Base-by-base conservation (phyloP, 2,797 vertebrate species). In the Falco columbarius region DNA sequence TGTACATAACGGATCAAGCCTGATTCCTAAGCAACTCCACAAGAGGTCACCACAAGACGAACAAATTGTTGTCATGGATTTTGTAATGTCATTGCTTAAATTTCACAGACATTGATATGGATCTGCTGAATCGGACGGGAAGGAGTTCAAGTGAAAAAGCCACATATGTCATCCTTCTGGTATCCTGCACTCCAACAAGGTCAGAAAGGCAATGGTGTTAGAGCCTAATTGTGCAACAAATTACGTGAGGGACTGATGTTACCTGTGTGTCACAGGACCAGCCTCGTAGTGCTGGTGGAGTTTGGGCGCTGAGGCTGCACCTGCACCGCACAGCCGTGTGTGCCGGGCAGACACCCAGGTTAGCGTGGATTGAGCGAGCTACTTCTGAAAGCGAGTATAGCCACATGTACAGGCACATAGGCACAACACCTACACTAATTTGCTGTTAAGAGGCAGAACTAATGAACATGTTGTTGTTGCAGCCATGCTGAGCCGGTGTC, bases 11-110 rank as follows among this genome's bases (percentile, higher is more conserved):
- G 0, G 58, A 94, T 83, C 47, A 40, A 91, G 65, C n/a, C 89
- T 91, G 51, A 93, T 95, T 93, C 93, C 93, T 91, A 88, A 95
- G 75, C 38, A 92, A 91, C 86, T 95, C 93, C 95, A 96, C 94
- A 93, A 96, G 94, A 97, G 92, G 95, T 96, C 96, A 95, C 91
- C 96, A 93, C 62, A 63, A 93, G 87, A 92, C 0, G 95, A 95
- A 92, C 66, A 73, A 95, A 95, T 90, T 91, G 85, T 94, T 77
- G 80, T 72, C 82, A 40, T n/a, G 32, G 84, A 81, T 88, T 95
- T 89, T 55, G n/a, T 81, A 89, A 79, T 55, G 66, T 87, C 89
- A 76, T 58, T 79, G 24, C 66, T 95, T 84, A 90, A 83, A 91
- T 95, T 93, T 82, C 81, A 59, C 74, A 68, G 90, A 18, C 40